Base-by-base conservation (phyloP, 2,888 invertebrate species). In the Cheilosia impressa region DNA sequence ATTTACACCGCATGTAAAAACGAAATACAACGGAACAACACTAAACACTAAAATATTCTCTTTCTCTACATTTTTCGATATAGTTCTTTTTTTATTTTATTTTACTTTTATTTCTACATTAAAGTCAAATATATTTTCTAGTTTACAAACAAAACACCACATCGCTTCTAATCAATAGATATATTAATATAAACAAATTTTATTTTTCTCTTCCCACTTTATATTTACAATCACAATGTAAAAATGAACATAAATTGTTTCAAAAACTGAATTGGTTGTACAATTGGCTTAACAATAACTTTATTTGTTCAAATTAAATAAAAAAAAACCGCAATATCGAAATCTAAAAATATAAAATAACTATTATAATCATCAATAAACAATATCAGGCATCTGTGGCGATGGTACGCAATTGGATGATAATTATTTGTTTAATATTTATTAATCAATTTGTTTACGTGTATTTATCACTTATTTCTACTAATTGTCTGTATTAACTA, bases 361-460 rank as follows among this genome's bases (percentile, higher is more conserved):
- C 58, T 47, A 19, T 19, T 47, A 47, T 52, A 78, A 84, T 83
- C 79, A 75, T 80, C 76, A 80, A 77, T 87, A 81, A 84, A 81
- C 79, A 87, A 83, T 87, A 89, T 88, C 89, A 91, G 91, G 91
- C 91, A 89, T 91, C 91, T 88, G 90, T 91, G 89, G 91, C 91
- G 90, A 91, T 91, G 91, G 91, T 91, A 91, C 90, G 91, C 89
- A 89, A 89, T 89, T 90, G 91, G 91, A 91, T 90, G 90, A 90
- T 89, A 80, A 88, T 85, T 88, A 77, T 87, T 84, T 77, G 45
- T 52, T 52, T 87, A 88, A 85, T 88, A 72, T 88, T 89, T 68
- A 66, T 77, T 72, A 73, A 66, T 55, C 38, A 71, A 76, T 76
- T 79, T 80, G 50, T 75, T 63, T 80, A 65, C 72, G 62, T 81